Conservation (phyloP, 2,113 vertebrate species). For the Gasterosteus aculeatus region DNA sequence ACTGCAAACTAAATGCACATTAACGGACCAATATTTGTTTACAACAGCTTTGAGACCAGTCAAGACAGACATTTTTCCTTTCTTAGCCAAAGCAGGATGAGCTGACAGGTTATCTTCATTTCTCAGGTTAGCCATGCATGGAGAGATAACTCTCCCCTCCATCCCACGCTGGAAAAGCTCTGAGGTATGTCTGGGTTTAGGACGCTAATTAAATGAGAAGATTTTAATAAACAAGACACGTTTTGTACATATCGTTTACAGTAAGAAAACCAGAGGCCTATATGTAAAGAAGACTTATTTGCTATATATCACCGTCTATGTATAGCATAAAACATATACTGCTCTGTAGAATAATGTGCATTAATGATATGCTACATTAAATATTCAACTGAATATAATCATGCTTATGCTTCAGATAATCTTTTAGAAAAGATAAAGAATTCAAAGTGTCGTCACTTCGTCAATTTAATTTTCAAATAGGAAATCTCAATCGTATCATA, state of each 20-base stretch:
- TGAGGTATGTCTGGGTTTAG: slow-evolving; percentile 72
- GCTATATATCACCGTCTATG: no score
- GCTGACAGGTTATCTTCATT: slow-evolving; percentile 71
- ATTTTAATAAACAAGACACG: slow-evolving; percentile 29
- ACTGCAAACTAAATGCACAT: slow-evolving; percentile 33
- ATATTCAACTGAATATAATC: neutral
- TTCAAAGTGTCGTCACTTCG: no score
- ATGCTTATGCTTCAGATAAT: neutral
- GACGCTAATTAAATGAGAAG: slow-evolving; percentile 62
- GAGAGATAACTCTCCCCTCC: slow-evolving; percentile 63
- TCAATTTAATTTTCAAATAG: neutral
- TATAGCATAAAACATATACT: no score
- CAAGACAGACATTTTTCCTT: slow-evolving; percentile 54
- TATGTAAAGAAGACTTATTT: neutral
- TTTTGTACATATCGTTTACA: slow-evolving; percentile 9
- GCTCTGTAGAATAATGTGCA: neutral
- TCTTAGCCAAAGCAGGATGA: slow-evolving; percentile 60
- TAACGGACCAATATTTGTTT: slow-evolving; percentile 61
- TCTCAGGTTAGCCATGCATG: slow-evolving; percentile 70
- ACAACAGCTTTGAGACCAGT: slow-evolving; percentile 39
- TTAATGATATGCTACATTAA: neutral
- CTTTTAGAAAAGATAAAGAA: neutral
- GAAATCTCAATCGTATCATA: neutral
- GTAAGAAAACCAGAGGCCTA: neutral
- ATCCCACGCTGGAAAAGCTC: slow-evolving; percentile 54